Percentiles rank a stretch among this genome's conserved stretches.
Evolutionary conservation across 2,113 vertebrate genomes (phyloP).

Genomic region (Cyprinodon variegatus): DNA sequence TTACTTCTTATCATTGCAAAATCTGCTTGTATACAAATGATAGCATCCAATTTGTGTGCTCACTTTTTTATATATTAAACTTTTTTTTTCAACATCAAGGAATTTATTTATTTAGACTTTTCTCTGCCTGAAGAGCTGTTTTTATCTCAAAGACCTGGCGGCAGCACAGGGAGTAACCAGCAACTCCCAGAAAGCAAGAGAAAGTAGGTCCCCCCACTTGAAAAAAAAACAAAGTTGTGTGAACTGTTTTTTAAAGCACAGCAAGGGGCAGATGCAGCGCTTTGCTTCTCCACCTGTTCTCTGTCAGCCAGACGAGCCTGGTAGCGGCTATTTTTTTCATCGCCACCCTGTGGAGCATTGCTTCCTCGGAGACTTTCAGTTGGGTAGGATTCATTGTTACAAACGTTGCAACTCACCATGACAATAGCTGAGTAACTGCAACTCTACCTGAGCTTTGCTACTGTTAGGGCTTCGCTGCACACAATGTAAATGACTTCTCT

Average conservation of each 20-base stretch:
- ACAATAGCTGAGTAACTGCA: constrained; percentile 26
- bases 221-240: constrained; percentile 72
- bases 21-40: not conserved
- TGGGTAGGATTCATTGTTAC: constrained; percentile 43
- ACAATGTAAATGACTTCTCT: constrained; percentile 59
- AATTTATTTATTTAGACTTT: constrained; percentile 66
- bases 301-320: constrained; percentile 35
- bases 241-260: constrained; percentile 73
- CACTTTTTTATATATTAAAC: not conserved
- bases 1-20: not conserved
- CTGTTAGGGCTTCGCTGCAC: constrained; percentile 36
- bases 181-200: constrained; percentile 50
- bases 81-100: constrained; percentile 41
- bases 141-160: constrained; percentile 46
- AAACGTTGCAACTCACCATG: constrained; percentile 20
- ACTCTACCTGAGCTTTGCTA: constrained; percentile 31
- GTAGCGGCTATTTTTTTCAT: constrained; percentile 41
- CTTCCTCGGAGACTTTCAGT: constrained; percentile 41
- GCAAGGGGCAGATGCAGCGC: constrained; percentile 59
- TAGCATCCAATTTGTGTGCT: constrained; percentile 1
- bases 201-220: constrained; percentile 76
- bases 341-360: constrained; percentile 17
- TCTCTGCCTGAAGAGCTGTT: constrained; percentile 54
- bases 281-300: constrained; percentile 64
- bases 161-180: constrained; percentile 58